Evolutionary conservation across 2,797 vertebrate genomes (phyloP).

Genomic region (Tympanoctomys barrerae): DNA sequence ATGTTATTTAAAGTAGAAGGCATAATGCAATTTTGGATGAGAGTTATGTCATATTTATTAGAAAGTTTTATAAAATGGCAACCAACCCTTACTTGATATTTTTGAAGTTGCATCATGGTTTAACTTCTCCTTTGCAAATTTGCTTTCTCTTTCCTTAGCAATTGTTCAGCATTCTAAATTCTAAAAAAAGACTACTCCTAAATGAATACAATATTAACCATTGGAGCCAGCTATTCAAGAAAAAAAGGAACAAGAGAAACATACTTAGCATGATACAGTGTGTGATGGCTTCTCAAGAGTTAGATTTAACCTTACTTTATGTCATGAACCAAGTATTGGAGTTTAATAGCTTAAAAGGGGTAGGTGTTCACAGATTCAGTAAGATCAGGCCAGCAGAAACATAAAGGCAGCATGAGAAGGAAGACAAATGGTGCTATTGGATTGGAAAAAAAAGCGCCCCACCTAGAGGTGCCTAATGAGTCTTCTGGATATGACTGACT

Average conservation of each 20-base stretch:
- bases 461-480: background rate
- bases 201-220: background rate
- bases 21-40: background rate
- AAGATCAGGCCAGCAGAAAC: background rate
- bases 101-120: background rate
- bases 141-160: background rate
- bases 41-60: conserved; percentile 17
- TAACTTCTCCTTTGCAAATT: background rate
- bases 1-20: background rate
- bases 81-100: background rate
- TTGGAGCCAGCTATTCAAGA: background rate
- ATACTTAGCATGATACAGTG: background rate
- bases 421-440: background rate
- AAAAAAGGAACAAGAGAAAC: background rate
- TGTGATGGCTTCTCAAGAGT: background rate
- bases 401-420: background rate
- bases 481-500: background rate
- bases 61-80: background rate
- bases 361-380: background rate
- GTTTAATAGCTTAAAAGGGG: background rate
- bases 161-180: background rate
- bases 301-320: background rate
- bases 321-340: background rate
- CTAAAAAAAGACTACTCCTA: background rate
- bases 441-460: background rate